Conservation (phyloP, 1,140 invertebrate species). For the Drosophila athabasca region DNA sequence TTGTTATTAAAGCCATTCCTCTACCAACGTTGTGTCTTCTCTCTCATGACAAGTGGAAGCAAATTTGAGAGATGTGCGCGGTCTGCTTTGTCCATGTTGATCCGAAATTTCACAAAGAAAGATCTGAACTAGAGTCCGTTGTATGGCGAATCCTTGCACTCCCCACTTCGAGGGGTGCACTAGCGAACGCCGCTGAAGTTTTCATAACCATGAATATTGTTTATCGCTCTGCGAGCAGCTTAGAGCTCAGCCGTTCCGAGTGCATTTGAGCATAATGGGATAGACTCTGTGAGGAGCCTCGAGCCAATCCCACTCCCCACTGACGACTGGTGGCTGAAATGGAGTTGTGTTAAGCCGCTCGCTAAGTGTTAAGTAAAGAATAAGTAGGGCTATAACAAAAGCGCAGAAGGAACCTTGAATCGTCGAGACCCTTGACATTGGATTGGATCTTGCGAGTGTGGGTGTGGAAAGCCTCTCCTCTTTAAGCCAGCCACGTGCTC, state of each 20-base stretch:
- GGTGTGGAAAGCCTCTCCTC: too few species aligned
- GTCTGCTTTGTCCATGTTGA: too few species aligned
- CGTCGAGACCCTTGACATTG: conserved; percentile 19
- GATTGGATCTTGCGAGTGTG: neutral
- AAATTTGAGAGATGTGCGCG: too few species aligned
- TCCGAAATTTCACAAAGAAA: neutral
- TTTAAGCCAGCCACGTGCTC: neutral
- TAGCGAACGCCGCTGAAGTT: conserved; percentile 43
- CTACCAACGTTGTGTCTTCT: too few species aligned
- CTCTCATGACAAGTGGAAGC: too few species aligned
- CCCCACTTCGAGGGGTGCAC: neutral
- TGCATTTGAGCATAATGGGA: conserved; percentile 60
- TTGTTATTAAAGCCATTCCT: too few species aligned
- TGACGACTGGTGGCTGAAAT: conserved; percentile 18
- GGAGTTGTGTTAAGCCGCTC: conserved; percentile 38
- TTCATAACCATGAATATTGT: conserved; percentile 64
- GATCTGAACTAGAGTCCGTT: conserved; percentile 21
- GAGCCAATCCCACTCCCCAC: neutral
- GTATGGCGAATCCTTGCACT: neutral
- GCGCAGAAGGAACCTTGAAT: neutral
- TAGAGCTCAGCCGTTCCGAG: conserved; percentile 29
- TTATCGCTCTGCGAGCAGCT: conserved; percentile 51
- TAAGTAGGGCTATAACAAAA: conserved; percentile 39
- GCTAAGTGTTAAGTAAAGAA: conserved; percentile 50
- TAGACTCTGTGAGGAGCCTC: conserved; percentile 23